A percentile compares a stretch with the other conserved stretches of the same genome.
Conservation (phyloP, 2,797 vertebrate genomes). For the Pempheris klunzingeri region DNA sequence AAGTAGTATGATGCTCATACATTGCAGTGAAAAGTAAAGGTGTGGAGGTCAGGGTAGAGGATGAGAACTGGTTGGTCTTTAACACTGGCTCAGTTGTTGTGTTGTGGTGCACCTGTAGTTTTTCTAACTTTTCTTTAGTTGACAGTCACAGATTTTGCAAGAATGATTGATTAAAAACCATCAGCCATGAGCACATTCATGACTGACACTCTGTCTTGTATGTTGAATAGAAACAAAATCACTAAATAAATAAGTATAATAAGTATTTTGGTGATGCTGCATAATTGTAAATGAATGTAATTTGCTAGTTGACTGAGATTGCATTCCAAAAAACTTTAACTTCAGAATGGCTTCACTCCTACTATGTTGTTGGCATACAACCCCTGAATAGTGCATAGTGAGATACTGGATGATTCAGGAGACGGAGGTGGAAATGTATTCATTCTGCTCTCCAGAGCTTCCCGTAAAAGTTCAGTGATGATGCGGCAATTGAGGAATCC, state of each 20-base stretch:
- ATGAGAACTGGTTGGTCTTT: neutral
- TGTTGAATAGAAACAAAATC: neutral
- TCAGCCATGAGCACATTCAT: too few relatives aligned
- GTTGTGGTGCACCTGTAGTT: neutral
- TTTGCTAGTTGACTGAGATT: neutral
- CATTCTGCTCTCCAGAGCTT: constrained; percentile 35
- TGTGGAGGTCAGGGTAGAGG: constrained; percentile 14
- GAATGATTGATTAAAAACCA: too few relatives aligned
- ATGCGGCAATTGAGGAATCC: constrained; percentile 33
- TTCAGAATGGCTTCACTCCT: constrained; percentile 24
- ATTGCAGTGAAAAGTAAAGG: constrained; percentile 12
- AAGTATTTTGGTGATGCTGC: neutral
- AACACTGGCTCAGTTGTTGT: neutral
- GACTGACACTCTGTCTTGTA: neutral
- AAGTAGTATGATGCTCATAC: neutral
- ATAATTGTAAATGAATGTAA: neutral
- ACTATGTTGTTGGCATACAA: constrained; percentile 13
- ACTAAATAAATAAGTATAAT: neutral
- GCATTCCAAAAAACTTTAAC: neutral
- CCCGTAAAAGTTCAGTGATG: constrained; percentile 41
- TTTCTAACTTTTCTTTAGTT: neutral
- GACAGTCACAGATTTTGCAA: neutral
- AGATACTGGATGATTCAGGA: constrained; percentile 29
- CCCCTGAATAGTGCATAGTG: constrained; percentile 18
- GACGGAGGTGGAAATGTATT: constrained; percentile 22